Conservation (phyloP, 1,140 invertebrate species). For the Muscidifurax raptorellus region DNA sequence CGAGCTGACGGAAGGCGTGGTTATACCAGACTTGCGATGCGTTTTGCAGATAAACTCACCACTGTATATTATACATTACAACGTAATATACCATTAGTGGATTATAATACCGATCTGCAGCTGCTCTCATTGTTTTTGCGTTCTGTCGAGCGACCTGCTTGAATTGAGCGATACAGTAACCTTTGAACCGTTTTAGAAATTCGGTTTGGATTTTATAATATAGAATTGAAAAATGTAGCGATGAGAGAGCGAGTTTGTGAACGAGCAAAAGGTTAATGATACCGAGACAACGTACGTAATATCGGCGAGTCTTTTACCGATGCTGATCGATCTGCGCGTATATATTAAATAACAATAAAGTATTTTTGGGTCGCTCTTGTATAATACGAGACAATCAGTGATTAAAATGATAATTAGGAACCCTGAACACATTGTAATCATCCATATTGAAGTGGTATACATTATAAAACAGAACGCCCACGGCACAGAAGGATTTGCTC, state of each 20-base stretch:
- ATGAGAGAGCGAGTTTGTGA: no score
- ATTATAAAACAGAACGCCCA: not conserved
- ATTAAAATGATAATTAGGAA: not conserved
- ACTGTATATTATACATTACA: not conserved
- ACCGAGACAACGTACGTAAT: no score
- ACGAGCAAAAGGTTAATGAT: no score
- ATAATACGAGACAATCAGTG: not conserved
- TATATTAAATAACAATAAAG: not conserved
- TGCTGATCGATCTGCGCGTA: no score
- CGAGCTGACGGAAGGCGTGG: constrained; percentile 1
- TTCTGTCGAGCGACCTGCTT: no score
- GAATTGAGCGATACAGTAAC: no score
- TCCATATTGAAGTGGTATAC: not conserved
- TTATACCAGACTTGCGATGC: not conserved
- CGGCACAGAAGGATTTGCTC: not conserved
- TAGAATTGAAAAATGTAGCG: no score
- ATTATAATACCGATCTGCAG: not conserved
- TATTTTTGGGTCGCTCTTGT: not conserved
- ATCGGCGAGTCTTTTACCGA: no score
- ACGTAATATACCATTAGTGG: not conserved
- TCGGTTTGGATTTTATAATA: no score
- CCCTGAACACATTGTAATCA: no score
- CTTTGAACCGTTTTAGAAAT: no score
- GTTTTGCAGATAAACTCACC: not conserved
- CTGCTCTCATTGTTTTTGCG: not conserved